Conservation (phyloP, 2,113 vertebrate species). For the Chamaea fasciata region DNA sequence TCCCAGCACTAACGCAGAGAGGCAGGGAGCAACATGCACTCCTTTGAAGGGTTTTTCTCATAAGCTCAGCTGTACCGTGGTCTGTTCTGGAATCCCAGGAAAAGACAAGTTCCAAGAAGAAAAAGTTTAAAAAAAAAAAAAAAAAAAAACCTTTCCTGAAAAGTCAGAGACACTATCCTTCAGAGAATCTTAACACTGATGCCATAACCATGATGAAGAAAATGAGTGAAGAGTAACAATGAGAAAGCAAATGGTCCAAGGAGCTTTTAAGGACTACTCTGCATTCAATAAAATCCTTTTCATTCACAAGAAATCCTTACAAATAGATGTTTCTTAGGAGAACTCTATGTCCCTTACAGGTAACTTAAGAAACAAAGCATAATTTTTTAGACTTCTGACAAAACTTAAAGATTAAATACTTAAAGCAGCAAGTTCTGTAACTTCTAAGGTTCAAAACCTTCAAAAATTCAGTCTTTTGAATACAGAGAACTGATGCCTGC, state of each 20-base stretch:
- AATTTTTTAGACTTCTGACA: background rate
- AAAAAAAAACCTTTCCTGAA: too few species aligned
- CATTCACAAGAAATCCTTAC: background rate
- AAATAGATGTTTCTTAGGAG: background rate
- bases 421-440: background rate
- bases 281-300: background rate
- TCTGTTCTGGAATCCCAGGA: background rate
- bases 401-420: background rate
- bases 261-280: background rate
- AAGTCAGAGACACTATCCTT: rapidly evolving
- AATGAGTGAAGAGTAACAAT: background rate
- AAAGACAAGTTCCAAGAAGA: background rate
- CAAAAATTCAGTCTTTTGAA: background rate
- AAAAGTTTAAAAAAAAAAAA: background rate
- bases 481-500: background rate
- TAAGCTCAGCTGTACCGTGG: background rate
- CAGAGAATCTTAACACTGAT: background rate
- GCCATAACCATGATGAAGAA: background rate
- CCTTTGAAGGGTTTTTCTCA: background rate
- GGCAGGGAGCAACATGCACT: background rate
- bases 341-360: background rate
- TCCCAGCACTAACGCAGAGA: background rate
- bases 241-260: background rate
- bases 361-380: background rate
- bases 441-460: background rate